A percentile compares a stretch with the other conserved stretches of the same genome.
Conservation (phyloP, 2,797 vertebrate species). For the Synaphobranchus kaupii region DNA sequence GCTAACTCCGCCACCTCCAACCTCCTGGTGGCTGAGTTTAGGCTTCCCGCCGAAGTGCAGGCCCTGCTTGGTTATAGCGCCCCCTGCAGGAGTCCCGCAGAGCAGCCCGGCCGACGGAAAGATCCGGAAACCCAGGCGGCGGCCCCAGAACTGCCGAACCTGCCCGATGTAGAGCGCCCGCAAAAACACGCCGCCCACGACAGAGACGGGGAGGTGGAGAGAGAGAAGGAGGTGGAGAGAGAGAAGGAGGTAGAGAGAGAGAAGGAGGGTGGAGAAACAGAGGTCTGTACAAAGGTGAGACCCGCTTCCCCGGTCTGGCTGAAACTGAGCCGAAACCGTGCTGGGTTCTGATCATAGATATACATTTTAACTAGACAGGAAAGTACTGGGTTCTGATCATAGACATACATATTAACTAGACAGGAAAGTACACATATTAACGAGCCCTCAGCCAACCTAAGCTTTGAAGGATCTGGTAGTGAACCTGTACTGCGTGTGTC, state of each 20-base stretch:
- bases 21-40: constrained; percentile 63
- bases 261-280: constrained; percentile 39
- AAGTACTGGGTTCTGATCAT: too few relatives aligned
- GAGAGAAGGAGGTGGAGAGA: constrained; percentile 36
- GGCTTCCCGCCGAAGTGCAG: constrained; percentile 46
- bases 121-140: constrained; percentile 3
- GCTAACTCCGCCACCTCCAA: constrained; percentile 48
- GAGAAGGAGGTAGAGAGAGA: constrained; percentile 50
- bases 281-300: constrained; percentile 54
- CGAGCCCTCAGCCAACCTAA: too few relatives aligned
- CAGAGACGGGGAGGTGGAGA: neutral
- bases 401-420: too few relatives aligned
- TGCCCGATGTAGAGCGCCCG: fast-evolving
- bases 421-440: too few relatives aligned
- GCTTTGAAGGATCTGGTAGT: too few relatives aligned
- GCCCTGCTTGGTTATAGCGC: constrained; percentile 41
- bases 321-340: too few relatives aligned
- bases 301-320: too few relatives aligned
- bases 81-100: fast-evolving
- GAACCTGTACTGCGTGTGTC: too few relatives aligned
- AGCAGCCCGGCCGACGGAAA: neutral
- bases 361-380: too few relatives aligned
- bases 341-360: too few relatives aligned
- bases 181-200: neutral
- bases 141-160: constrained; percentile 1